phyloP scores from a whole-genome alignment of 2,113 vertebrate species.

The Arenaria interpres region DNA sequence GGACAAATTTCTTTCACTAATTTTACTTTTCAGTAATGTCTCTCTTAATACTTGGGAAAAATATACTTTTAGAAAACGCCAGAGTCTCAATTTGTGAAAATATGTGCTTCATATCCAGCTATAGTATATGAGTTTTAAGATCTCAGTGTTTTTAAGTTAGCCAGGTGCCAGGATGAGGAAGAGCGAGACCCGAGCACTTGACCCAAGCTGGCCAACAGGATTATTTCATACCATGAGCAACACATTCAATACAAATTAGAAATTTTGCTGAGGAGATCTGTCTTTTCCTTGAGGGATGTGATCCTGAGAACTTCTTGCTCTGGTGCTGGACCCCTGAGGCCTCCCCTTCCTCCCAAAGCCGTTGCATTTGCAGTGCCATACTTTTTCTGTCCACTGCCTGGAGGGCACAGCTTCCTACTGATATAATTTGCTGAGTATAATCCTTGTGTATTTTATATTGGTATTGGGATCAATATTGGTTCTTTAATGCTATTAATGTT shows the following conservation, averaged over 20 bases:
- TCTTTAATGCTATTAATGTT: neutral
- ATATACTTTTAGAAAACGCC: neutral
- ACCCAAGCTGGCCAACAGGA: neutral
- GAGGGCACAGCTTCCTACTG: neutral
- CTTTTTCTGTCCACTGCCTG: neutral
- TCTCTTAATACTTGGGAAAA: neutral
- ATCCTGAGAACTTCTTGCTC: neutral
- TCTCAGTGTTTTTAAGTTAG: neutral
- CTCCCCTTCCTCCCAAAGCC: neutral
- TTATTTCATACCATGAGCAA: neutral
- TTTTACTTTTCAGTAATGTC: neutral
- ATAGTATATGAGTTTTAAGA: neutral
- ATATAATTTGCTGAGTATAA: neutral
- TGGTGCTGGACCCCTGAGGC: neutral
- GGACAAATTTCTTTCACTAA: neutral
- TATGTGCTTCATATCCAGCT: neutral
- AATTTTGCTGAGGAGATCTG: neutral
- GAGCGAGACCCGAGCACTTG: neutral
- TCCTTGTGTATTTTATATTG: neutral
- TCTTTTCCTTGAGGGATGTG: neutral
- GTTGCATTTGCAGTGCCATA: neutral
- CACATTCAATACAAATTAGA: neutral
- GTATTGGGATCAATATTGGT: neutral
- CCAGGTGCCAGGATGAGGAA: neutral
- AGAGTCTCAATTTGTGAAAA: neutral